Percentiles rank a stretch among this genome's conserved stretches.
phyloP scores from a whole-genome alignment of 1,140 invertebrate genomes.

The Saccostrea echinata region DNA sequence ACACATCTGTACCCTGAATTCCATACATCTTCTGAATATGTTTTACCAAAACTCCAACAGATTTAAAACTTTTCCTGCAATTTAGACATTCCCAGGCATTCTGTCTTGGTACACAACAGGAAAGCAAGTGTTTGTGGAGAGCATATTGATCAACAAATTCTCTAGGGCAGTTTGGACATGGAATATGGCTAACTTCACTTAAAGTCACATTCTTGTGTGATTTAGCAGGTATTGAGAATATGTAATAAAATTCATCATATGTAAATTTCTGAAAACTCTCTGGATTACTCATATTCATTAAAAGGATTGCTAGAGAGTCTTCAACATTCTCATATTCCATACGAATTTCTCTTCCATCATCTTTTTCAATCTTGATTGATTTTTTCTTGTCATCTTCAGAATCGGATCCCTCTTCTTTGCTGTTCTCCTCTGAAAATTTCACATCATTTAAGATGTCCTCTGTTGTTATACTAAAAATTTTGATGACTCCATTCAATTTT shows the following conservation, averaged over 20 bases:
- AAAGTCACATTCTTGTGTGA: background rate
- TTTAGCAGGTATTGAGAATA: conserved; percentile 21
- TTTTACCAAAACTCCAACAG: background rate
- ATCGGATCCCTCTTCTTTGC: background rate
- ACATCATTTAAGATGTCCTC: conserved; percentile 23
- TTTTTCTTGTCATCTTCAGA: background rate
- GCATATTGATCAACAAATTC: background rate
- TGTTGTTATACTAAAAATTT: background rate
- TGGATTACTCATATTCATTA: conserved; percentile 10
- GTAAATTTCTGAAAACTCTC: conserved; percentile 27
- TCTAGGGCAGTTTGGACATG: conserved; percentile 22
- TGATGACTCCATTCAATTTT: background rate
- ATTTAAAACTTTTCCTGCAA: conserved; percentile 35
- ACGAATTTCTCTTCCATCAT: background rate
- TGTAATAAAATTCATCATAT: conserved; percentile 17
- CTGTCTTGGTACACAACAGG: conserved; percentile 17
- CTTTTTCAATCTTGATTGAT: conserved; percentile 9
- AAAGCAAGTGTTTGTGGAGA: background rate
- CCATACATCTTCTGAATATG: conserved; percentile 26
- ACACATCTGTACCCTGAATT: background rate
- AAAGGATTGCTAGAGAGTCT: background rate
- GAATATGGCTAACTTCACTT: background rate
- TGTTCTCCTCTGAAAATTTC: conserved; percentile 11
- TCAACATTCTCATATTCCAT: conserved; percentile 21
- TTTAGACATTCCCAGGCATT: conserved; percentile 37